These are phyloP conservation scores for Etia nguti DNA, from an alignment of 2,113 vertebrate genomes.

Conservation along the genomic window DNA sequence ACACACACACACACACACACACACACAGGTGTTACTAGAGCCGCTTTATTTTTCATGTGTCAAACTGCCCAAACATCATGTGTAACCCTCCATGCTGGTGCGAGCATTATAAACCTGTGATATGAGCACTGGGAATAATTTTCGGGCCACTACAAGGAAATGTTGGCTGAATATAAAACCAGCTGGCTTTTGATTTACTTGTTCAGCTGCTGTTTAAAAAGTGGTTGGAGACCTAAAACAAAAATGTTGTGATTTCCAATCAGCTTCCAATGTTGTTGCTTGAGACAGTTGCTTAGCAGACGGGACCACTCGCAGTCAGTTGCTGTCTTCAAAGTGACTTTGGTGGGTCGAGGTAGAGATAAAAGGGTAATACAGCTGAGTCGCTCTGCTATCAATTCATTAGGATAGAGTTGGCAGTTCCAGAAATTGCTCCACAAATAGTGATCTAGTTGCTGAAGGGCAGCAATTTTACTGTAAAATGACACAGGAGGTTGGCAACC, in stretches of 20 bases:
- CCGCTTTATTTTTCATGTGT: neutral
- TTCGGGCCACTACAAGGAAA: neutral
- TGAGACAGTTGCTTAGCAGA: neutral
- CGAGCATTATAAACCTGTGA: neutral
- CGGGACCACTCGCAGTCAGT: neutral
- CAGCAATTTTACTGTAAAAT: neutral
- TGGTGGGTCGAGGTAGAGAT: neutral
- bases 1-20: neutral
- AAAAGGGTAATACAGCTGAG: neutral
- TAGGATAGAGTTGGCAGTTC: neutral
- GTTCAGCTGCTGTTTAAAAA: neutral
- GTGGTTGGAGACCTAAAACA: neutral
- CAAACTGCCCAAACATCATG: no score
- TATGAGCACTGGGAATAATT: neutral
- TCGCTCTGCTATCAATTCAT: neutral
- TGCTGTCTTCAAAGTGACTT: fast-evolving
- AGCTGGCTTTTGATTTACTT: neutral
- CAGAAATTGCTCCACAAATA: neutral
- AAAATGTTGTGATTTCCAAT: neutral
- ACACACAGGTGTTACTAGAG: neutral
- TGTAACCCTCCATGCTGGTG: neutral
- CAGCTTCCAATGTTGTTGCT: neutral
- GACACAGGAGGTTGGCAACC: no score
- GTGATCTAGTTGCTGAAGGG: neutral
- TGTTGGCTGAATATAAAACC: neutral